phyloP scores from a whole-genome alignment of 2,888 invertebrate species.

The Petrolisthes cinctipes region DNA sequence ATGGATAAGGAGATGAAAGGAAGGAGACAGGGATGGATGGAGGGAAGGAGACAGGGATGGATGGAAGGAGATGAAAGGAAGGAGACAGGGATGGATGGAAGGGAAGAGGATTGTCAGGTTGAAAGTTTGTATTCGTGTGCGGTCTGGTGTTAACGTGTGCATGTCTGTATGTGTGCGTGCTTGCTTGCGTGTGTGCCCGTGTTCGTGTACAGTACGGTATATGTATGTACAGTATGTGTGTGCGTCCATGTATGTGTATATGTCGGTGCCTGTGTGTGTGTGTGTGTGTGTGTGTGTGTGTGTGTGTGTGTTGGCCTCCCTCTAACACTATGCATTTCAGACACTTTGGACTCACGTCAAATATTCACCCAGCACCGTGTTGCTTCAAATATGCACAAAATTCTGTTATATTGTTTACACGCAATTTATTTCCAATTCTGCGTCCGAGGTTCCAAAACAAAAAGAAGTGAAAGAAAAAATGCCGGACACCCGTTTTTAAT shows the following conservation, averaged over 20 bases:
- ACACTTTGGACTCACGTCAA: neutral
- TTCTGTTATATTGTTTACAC: conserved; percentile 15
- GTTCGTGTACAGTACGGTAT: no score
- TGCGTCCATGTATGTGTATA: no score
- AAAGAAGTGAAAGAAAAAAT: neutral
- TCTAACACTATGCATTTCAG: conserved; percentile 3
- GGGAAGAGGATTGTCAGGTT: no score
- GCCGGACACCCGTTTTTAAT: neutral
- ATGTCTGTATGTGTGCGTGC: no score
- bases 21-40: neutral
- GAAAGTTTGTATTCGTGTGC: no score
- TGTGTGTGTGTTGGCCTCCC: neutral
- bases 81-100: neutral
- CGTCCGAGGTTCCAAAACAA: neutral
- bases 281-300: no score
- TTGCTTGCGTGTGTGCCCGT: no score
- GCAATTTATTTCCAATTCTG: neutral
- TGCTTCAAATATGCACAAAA: conserved; percentile 11
- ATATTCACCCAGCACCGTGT: conserved; percentile 13
- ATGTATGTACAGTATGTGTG: no score
- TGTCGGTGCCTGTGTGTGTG: no score
- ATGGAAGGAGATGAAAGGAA: neutral
- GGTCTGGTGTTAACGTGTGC: no score
- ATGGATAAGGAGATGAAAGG: neutral
- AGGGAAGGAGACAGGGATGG: neutral